A percentile compares a stretch with the other conserved stretches of the same genome.
Evolutionary conservation across 2,113 vertebrate species (phyloP).

Genomic region (Telmatochromis bifrenatus): DNA sequence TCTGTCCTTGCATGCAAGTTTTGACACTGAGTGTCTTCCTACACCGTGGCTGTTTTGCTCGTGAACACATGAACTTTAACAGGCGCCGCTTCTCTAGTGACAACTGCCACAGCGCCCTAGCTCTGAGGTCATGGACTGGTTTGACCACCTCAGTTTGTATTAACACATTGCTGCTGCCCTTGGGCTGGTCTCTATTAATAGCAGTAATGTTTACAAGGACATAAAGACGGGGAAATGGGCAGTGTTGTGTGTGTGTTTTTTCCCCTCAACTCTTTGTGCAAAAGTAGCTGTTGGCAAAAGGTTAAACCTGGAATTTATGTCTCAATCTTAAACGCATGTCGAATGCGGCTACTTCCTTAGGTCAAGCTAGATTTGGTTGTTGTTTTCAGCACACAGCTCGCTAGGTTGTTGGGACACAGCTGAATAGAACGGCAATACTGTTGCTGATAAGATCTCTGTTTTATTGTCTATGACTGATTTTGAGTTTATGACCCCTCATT

Average conservation of each 20-base stretch:
- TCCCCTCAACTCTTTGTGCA: not conserved
- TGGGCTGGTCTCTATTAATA: slow-evolving; percentile 52
- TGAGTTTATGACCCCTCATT: slow-evolving; percentile 28
- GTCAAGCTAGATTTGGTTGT: not conserved
- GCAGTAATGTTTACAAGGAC: slow-evolving; percentile 45
- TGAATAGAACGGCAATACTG: not conserved
- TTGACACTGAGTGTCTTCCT: not conserved
- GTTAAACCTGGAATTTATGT: not conserved
- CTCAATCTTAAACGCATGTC: not conserved
- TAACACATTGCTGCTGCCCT: slow-evolving; percentile 46
- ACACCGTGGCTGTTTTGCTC: not conserved
- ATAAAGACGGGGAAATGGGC: slow-evolving; percentile 9
- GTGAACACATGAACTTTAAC: not conserved
- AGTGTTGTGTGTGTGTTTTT: not conserved
- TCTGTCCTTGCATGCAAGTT: not conserved
- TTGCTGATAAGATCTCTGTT: slow-evolving; percentile 23
- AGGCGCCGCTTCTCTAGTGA: not conserved
- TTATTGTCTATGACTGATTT: slow-evolving; percentile 42
- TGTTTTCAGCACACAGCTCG: not conserved
- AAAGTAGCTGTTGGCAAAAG: not conserved
- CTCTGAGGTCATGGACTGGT: slow-evolving; percentile 52
- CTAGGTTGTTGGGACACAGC: not conserved
- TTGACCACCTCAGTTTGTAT: slow-evolving; percentile 48
- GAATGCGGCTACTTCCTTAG: not conserved
- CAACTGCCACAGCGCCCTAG: slow-evolving; percentile 30